A percentile compares a stretch with the other conserved stretches of the same genome.
These are phyloP conservation scores for Reticulitermes lucifugus DNA, from an alignment of 2,888 invertebrate species.

Conservation along the genomic window DNA sequence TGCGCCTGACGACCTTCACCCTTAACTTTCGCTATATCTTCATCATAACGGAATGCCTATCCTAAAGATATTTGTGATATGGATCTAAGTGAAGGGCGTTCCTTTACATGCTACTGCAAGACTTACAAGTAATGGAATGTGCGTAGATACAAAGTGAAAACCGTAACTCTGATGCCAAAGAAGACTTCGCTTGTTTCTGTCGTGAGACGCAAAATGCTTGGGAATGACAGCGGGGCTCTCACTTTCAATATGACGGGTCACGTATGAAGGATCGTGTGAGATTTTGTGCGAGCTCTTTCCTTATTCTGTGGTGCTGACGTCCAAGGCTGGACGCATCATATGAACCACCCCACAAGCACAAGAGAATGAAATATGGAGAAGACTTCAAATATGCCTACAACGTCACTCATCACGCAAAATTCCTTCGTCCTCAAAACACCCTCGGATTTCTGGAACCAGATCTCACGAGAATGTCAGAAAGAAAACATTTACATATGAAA, in stretches of 20 bases:
- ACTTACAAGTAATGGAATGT: too few species aligned
- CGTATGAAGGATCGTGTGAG: not conserved
- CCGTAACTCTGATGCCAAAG: too few species aligned
- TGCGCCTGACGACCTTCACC: too few species aligned
- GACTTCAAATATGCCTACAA: not conserved
- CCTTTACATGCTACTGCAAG: too few species aligned
- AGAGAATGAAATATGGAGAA: not conserved
- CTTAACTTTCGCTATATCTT: too few species aligned
- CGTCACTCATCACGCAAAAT: not conserved
- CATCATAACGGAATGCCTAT: too few species aligned
- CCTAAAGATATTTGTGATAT: too few species aligned
- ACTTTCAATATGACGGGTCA: not conserved
- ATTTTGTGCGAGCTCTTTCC: not conserved
- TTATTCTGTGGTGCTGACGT: not conserved
- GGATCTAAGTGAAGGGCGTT: too few species aligned
- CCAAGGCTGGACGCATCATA: not conserved
- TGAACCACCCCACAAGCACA: not conserved
- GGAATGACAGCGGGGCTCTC: not conserved
- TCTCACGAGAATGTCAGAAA: not conserved
- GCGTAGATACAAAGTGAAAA: too few species aligned
- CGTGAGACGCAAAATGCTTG: not conserved
- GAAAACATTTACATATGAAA: not conserved
- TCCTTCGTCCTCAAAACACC: not conserved
- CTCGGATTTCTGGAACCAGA: not conserved
- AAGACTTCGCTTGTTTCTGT: not conserved